Evolutionary conservation across 1,140 invertebrate genomes (phyloP).

Genomic region (Hermetia illucens): DNA sequence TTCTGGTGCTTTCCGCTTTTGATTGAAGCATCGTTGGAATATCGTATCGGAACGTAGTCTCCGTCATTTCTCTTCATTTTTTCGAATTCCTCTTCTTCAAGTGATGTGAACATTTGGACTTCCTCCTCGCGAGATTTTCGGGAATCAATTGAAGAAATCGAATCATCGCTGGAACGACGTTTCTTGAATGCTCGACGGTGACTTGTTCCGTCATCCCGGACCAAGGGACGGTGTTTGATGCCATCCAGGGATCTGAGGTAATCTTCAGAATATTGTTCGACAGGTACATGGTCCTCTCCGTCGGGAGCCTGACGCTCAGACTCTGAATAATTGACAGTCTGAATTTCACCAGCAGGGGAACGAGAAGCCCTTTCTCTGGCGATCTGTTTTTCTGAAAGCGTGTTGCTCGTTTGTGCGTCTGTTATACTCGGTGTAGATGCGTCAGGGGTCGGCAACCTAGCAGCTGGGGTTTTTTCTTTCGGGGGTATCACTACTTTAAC

Average conservation of each 20-base stretch:
- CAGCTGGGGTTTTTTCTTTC: too few relatives aligned
- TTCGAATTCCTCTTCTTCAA: conserved; percentile 41
- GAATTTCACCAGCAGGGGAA: neutral
- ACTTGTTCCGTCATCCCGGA: conserved; percentile 40
- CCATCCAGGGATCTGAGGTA: conserved; percentile 38
- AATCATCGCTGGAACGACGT: conserved; percentile 36
- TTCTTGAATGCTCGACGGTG: conserved; percentile 40
- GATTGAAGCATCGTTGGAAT: conserved; percentile 18
- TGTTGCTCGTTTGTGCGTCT: too few relatives aligned
- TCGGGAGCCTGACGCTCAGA: conserved; percentile 24
- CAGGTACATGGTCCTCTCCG: conserved; percentile 17
- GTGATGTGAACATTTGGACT: conserved; percentile 40
- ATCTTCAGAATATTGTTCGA: conserved; percentile 23
- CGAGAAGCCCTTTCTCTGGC: neutral
- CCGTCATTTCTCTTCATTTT: conserved; percentile 19
- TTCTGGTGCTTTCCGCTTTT: conserved; percentile 20
- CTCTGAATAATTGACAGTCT: too few relatives aligned
- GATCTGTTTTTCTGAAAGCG: too few relatives aligned
- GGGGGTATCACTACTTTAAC: too few relatives aligned
- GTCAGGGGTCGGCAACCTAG: too few relatives aligned
- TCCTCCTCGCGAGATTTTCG: conserved; percentile 40
- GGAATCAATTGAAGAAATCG: conserved; percentile 38
- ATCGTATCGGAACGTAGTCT: conserved; percentile 25
- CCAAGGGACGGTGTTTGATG: conserved; percentile 38
- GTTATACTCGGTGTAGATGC: too few relatives aligned